phyloP scores from a whole-genome alignment of 1,140 invertebrate genomes.

The Drosophila tropicalis region DNA sequence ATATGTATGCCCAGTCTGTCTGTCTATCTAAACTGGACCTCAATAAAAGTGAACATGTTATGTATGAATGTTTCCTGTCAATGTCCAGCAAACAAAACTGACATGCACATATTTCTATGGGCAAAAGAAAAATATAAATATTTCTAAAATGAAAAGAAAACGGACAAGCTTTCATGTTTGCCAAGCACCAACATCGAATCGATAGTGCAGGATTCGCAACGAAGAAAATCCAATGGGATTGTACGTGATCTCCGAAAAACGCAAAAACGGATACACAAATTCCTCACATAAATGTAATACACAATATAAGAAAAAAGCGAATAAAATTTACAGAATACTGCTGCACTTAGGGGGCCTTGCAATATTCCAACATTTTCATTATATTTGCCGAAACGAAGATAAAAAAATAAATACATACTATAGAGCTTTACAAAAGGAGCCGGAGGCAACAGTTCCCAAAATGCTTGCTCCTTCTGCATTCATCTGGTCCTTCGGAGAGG shows the following conservation, averaged over 20 bases:
- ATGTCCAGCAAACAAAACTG: slow-evolving; percentile 39
- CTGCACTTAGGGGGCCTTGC: slow-evolving; percentile 33
- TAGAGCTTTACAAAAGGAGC: slow-evolving; percentile 48
- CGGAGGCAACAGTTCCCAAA: slow-evolving; percentile 28
- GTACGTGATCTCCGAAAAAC: neutral
- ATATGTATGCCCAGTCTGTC: slow-evolving; percentile 16
- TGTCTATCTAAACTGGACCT: slow-evolving; percentile 35
- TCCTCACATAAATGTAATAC: slow-evolving; percentile 5
- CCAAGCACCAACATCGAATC: slow-evolving; percentile 30
- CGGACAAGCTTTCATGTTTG: slow-evolving; percentile 21
- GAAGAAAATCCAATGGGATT: neutral
- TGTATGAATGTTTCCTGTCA: slow-evolving; percentile 14
- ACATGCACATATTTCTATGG: slow-evolving; percentile 25
- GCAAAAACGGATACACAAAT: neutral
- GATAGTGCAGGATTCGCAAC: slow-evolving; percentile 7
- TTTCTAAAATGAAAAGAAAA: slow-evolving; percentile 26
- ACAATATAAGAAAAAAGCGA: slow-evolving; percentile 32
- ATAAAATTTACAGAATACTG: slow-evolving; percentile 16
- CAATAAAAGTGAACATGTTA: slow-evolving; percentile 58
- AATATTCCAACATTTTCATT: slow-evolving; percentile 46
- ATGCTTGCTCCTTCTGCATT: neutral
- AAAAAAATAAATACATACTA: slow-evolving; percentile 38
- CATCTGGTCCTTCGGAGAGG: neutral
- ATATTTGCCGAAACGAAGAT: slow-evolving; percentile 55
- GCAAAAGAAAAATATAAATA: slow-evolving; percentile 27